Conservation (phyloP, 2,888 invertebrate genomes). For the Seira sanloemensis region DNA sequence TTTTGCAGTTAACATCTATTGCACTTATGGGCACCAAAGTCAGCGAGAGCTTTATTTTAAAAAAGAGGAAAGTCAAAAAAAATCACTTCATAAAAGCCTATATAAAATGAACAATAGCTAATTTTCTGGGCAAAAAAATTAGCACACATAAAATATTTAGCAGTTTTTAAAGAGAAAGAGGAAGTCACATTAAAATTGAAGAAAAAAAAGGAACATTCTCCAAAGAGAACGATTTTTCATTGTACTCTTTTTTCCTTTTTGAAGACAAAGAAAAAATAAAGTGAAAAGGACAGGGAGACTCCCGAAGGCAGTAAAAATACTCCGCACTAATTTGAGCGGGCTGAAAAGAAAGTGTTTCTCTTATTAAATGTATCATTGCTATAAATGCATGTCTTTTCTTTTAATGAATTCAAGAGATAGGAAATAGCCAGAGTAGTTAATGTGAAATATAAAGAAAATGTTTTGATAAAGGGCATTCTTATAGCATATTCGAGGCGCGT, state of each 20-base stretch:
- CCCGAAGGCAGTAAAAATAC: slow-evolving; percentile 32
- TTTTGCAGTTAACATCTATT: too few relatives aligned
- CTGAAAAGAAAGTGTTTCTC: too few relatives aligned
- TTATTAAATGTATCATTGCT: too few relatives aligned
- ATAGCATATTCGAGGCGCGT: too few relatives aligned
- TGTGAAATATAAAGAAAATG: too few relatives aligned
- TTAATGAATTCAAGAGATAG: too few relatives aligned
- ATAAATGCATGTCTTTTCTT: too few relatives aligned
- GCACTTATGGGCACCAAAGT: too few relatives aligned
- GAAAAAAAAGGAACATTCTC: neutral
- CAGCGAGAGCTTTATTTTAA: neutral
- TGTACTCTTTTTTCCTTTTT: neutral
- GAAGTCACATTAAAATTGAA: neutral
- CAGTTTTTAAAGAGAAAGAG: neutral
- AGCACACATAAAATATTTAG: neutral
- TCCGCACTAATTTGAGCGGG: neutral
- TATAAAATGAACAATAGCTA: neutral
- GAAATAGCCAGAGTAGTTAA: too few relatives aligned
- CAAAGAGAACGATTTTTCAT: neutral
- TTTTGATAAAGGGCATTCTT: too few relatives aligned
- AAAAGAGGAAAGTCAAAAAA: neutral
- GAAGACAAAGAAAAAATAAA: neutral
- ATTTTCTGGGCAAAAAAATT: neutral
- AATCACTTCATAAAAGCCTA: neutral
- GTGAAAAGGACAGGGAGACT: neutral